Percentiles rank a stretch among this genome's conserved stretches.
Conservation (phyloP, 2,797 vertebrate species). For the Clarias fuscus region DNA sequence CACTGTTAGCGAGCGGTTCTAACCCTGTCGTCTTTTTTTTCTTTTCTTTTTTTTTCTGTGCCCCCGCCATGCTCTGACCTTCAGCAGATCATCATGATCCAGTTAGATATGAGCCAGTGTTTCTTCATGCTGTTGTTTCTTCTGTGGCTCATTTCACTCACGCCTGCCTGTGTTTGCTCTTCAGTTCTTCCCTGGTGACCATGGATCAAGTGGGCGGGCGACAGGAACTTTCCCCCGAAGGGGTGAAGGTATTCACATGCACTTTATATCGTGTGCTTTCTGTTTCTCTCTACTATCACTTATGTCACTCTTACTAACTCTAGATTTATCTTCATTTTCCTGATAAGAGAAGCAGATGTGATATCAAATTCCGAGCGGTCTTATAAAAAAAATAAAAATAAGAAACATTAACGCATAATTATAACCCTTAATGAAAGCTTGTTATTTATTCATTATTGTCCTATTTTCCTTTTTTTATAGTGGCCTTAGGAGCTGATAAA, state of each 20-base stretch:
- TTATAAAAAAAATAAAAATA: background rate
- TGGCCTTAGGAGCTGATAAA: too few species aligned
- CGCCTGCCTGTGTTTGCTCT: constrained; percentile 41
- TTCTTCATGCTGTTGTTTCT: background rate
- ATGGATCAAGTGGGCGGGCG: constrained; percentile 78
- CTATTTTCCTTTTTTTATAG: too few species aligned
- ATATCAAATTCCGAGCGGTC: background rate
- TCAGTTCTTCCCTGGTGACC: constrained; percentile 70
- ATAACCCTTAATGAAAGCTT: background rate
- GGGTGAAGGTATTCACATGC: constrained; percentile 78
- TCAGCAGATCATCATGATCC: background rate
- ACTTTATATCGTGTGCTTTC: background rate
- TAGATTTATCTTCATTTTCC: background rate
- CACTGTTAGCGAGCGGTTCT: background rate
- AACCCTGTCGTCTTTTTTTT: background rate
- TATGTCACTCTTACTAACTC: constrained; percentile 3
- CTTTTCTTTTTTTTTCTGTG: background rate
- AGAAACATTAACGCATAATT: background rate
- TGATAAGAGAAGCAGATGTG: background rate
- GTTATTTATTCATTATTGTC: too few species aligned
- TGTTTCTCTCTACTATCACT: background rate
- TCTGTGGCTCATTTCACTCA: constrained; percentile 16
- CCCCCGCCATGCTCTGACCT: background rate
- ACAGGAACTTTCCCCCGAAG: constrained; percentile 70
- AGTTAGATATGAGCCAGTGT: background rate